Base-by-base conservation (phyloP, 2,797 vertebrate species). In the Cottoperca gobio region DNA sequence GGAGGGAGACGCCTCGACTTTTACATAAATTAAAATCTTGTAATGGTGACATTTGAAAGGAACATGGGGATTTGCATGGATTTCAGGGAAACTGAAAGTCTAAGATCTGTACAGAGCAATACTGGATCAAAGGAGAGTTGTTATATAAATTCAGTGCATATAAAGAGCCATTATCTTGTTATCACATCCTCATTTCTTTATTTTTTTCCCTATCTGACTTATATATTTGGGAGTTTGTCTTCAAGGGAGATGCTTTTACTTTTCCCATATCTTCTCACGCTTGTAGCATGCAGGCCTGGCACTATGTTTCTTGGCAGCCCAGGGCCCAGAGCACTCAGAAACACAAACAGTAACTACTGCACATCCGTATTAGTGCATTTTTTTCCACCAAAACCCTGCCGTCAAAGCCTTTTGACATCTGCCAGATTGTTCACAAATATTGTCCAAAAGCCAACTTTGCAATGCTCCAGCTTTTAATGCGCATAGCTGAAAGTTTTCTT, bases 361-460 rank as follows among this genome's bases (percentile, higher is more conserved):
- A 92, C 80, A 92, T 91, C 90, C 79, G 83, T 91, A 93, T 93
- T 91, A 92, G 83, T 79, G 84, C 60, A 81, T 86, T 85, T 78
- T 82, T 57, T n/a, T 55, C 53, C 70, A 67, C 78, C 91, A 86
- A 94, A 95, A 91, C 84, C 92, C 89, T 77, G 76, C 82, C 84
- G 58, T 90, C 92, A 93, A 93, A 94, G 92, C 93, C 91, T 93
- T 88, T 90, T 92, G 91, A 94, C 91, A 94, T 95, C 90, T 94
- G 93, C 89, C 92, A 91, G 90, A 93, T 88, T 90, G 87, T 91
- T 91, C 86, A 40, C 83, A 91, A 93, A 93, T 90, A 85, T 91
- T 91, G 93, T 92, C 86, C 83, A 82, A 82, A 88, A 90, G 92
- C 91, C 93, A 93, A 85, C 78, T 90, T 79, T 88, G 74, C 78